phyloP scores from a whole-genome alignment of 1,140 invertebrate species.

The Drosophila orena region DNA sequence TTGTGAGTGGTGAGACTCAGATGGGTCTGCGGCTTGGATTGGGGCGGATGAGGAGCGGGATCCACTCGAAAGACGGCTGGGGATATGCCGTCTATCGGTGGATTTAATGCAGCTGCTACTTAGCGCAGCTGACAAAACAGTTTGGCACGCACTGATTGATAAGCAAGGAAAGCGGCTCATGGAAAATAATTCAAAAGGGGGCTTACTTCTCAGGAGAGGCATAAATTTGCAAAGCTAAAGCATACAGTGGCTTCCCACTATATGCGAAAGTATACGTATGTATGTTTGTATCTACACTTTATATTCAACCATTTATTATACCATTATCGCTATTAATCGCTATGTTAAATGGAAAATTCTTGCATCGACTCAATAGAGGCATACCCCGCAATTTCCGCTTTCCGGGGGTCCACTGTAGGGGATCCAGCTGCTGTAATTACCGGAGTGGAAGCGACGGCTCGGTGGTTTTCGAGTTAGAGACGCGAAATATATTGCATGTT shows the following conservation, averaged over 20 bases:
- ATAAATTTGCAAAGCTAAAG: conserved; percentile 34
- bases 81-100: conserved; percentile 36
- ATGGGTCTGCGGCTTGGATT: conserved; percentile 3
- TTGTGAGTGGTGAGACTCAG: conserved; percentile 11
- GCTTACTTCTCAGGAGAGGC: background rate
- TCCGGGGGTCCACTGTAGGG: conserved; percentile 31
- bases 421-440: conserved; percentile 53
- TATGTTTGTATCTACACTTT: background rate
- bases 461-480: conserved; percentile 47
- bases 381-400: conserved; percentile 21
- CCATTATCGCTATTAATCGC: conserved; percentile 22
- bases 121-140: conserved; percentile 78
- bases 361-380: background rate
- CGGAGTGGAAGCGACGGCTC: conserved; percentile 19
- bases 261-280: no score
- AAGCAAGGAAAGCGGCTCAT: conserved; percentile 48
- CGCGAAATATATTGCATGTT: conserved; percentile 82
- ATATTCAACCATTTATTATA: conserved; percentile 8
- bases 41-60: conserved; percentile 1
- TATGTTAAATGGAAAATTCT: background rate
- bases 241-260: conserved; percentile 1
- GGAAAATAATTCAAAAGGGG: background rate
- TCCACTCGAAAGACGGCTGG: conserved; percentile 32
- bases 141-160: conserved; percentile 82
- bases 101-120: conserved; percentile 71